phyloP scores from a whole-genome alignment of 1,140 invertebrate species.

The Chironomus striatipennis region DNA sequence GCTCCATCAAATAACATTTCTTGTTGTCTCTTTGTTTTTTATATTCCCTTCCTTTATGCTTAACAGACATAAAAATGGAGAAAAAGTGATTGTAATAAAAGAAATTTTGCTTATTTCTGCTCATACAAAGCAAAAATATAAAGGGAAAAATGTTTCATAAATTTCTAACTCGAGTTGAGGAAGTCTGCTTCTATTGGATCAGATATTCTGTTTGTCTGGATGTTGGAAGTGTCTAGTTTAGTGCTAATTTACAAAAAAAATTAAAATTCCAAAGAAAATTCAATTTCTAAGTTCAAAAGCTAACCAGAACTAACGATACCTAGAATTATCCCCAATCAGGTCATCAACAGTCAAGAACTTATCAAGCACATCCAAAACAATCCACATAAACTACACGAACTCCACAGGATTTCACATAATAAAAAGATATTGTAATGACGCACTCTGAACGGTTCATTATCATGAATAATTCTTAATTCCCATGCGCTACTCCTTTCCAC shows the following conservation, averaged over 20 bases:
- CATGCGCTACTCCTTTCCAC: no score
- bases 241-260: not conserved
- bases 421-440: no score
- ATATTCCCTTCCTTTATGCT: not conserved
- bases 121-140: not conserved
- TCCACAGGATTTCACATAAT: no score
- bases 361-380: no score
- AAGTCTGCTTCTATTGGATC: not conserved
- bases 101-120: not conserved
- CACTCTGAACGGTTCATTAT: no score
- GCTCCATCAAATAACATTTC: not conserved
- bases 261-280: no score
- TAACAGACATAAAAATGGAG: not conserved
- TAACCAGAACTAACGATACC: no score
- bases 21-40: not conserved
- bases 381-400: no score
- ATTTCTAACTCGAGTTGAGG: not conserved
- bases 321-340: no score
- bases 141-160: not conserved
- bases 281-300: no score
- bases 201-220: not conserved
- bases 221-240: not conserved
- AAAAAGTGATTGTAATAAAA: slow-evolving; percentile 5
- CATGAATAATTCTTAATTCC: no score
- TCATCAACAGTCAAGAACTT: no score